phyloP scores from a whole-genome alignment of 2,113 vertebrate species.

The Ornithorhynchus anatinus region DNA sequence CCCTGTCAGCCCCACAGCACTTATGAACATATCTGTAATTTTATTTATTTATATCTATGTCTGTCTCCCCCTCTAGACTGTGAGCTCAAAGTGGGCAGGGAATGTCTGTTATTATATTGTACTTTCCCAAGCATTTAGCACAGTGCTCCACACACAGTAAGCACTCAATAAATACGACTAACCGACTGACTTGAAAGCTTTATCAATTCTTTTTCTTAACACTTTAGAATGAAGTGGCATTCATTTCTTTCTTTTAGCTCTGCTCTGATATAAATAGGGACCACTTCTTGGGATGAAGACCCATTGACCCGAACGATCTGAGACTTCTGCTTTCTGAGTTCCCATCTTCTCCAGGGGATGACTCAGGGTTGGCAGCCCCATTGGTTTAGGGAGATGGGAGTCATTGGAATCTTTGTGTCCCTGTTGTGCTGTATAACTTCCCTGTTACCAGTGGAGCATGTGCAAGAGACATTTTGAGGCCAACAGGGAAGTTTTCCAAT shows the following conservation, averaged over 20 bases:
- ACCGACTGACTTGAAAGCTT: no score
- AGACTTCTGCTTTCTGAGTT: slow-evolving; percentile 65
- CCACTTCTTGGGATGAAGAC: slow-evolving; percentile 40
- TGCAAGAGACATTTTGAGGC: slow-evolving; percentile 38
- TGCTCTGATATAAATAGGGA: slow-evolving; percentile 46
- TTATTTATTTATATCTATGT: no score
- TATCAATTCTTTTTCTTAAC: slow-evolving; percentile 21
- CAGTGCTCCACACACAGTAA: no score
- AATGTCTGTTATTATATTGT: no score
- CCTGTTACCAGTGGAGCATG: slow-evolving; percentile 25
- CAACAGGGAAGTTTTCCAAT: slow-evolving; percentile 47
- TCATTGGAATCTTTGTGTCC: slow-evolving; percentile 58
- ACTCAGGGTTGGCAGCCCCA: slow-evolving; percentile 44
- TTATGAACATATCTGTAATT: no score
- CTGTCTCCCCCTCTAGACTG: no score
- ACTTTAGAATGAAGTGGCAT: slow-evolving; percentile 34
- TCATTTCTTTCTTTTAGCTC: slow-evolving; percentile 59
- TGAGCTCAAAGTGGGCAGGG: no score
- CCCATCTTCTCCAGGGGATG: slow-evolving; percentile 56
- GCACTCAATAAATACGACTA: no score
- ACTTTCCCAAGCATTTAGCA: no score
- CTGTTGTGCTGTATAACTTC: neutral
- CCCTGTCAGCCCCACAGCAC: no score
- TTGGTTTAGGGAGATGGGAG: slow-evolving; percentile 36
- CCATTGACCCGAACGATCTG: slow-evolving; percentile 34